Conservation (phyloP, 2,797 vertebrate species). For the Rousettus madagascariensis region DNA sequence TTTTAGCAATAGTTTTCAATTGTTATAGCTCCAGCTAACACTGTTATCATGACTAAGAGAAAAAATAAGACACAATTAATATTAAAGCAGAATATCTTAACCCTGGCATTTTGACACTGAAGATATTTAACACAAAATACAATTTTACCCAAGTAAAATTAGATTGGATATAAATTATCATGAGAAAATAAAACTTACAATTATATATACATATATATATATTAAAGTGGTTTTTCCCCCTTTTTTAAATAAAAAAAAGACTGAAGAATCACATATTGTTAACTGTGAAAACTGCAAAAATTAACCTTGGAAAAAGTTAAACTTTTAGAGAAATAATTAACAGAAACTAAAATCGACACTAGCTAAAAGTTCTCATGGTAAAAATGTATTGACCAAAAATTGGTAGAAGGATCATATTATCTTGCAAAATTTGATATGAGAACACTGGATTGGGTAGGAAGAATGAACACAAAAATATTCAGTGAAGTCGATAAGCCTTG, state of each 20-base stretch:
- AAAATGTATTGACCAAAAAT: not conserved
- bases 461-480: not conserved
- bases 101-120: constrained; percentile 12
- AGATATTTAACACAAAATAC: constrained; percentile 8
- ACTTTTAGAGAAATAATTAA: constrained; percentile 15
- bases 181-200: constrained; percentile 21
- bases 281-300: constrained; percentile 12
- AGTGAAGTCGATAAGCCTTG: not conserved
- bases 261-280: not conserved
- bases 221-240: not conserved
- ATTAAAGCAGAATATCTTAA: constrained; percentile 29
- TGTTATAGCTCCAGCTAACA: not conserved
- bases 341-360: not conserved
- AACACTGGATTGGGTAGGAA: not conserved
- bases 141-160: constrained; percentile 28
- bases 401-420: not conserved
- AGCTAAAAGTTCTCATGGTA: not conserved
- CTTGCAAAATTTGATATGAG: not conserved
- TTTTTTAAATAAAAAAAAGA: not conserved
- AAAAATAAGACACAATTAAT: not conserved
- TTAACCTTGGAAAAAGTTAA: not conserved
- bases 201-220: not conserved
- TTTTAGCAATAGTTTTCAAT: constrained; percentile 25
- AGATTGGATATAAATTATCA: not conserved
- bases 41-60: not conserved